phyloP scores from a whole-genome alignment of 2,797 vertebrate genomes.

The Siniperca obscura region DNA sequence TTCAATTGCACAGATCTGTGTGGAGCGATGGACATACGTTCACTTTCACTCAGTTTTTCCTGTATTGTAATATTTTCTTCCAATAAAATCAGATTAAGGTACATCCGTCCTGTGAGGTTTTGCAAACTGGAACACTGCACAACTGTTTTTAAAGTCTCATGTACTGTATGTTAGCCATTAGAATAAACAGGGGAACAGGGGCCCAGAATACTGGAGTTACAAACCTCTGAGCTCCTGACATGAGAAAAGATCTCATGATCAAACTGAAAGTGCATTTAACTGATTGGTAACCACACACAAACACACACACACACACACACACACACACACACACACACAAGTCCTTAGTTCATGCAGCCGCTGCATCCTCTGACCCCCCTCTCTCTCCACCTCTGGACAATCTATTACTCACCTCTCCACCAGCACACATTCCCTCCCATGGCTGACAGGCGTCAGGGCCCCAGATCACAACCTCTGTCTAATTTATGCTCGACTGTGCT shows the following conservation, averaged over 20 bases:
- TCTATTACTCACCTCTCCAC: constrained; percentile 62
- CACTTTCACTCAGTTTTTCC: not conserved
- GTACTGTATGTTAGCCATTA: not conserved
- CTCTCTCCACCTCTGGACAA: constrained; percentile 35
- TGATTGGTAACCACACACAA: not conserved
- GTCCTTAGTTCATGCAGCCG: constrained; percentile 36
- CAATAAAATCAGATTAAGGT: not conserved
- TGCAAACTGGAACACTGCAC: not conserved
- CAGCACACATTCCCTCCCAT: constrained; percentile 40
- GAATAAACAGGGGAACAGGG: not conserved
- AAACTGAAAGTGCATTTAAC: constrained; percentile 4
- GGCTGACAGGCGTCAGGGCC: constrained; percentile 53
- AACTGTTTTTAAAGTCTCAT: constrained; percentile 10
- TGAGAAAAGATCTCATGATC: constrained; percentile 25
- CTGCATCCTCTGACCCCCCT: constrained; percentile 30
- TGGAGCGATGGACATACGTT: not conserved
- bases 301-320: not conserved
- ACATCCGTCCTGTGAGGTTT: not conserved
- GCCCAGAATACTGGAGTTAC: not conserved
- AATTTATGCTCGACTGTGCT: constrained; percentile 71
- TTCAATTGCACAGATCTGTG: not conserved
- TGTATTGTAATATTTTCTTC: not conserved
- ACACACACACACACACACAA: not conserved
- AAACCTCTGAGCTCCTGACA: constrained; percentile 13
- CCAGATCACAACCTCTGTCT: constrained; percentile 67